A percentile compares a stretch with the other conserved stretches of the same genome.
phyloP scores from a whole-genome alignment of 2,113 vertebrate genomes.

The Capreolus pygargus region DNA sequence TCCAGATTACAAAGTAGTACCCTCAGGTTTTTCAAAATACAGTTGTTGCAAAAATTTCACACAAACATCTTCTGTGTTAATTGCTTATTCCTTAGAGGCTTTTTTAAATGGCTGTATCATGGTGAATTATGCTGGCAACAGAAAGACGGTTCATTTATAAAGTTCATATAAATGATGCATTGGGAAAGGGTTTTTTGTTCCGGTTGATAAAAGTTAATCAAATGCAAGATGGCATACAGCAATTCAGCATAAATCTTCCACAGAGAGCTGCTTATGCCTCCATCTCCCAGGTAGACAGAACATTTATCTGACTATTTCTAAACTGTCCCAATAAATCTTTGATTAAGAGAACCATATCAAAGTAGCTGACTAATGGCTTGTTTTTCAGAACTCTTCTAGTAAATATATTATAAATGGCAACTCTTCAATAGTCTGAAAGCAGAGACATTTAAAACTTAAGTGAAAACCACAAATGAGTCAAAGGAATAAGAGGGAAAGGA shows the following conservation, averaged over 20 bases:
- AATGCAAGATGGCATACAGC: slow-evolving; percentile 62
- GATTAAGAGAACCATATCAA: slow-evolving; percentile 46
- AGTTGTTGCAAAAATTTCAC: slow-evolving; percentile 17
- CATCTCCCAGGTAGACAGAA: background rate
- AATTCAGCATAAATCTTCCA: slow-evolving; percentile 48
- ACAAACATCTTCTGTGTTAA: slow-evolving; percentile 27
- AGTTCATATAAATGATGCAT: slow-evolving; percentile 61
- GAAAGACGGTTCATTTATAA: slow-evolving; percentile 65
- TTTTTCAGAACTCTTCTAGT: slow-evolving; percentile 54
- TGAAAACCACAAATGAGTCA: slow-evolving; percentile 45
- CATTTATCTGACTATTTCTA: slow-evolving; percentile 54
- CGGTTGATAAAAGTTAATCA: slow-evolving; percentile 72
- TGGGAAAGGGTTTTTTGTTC: slow-evolving; percentile 49
- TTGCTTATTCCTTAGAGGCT: slow-evolving; percentile 51
- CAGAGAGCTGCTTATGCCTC: background rate
- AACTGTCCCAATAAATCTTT: slow-evolving; percentile 54
- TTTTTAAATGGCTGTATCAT: background rate
- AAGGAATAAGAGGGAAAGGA: background rate
- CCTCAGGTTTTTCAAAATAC: background rate
- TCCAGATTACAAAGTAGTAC: slow-evolving; percentile 19
- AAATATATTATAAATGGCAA: slow-evolving; percentile 76
- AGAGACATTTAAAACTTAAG: slow-evolving; percentile 70
- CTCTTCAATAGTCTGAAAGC: slow-evolving; percentile 59
- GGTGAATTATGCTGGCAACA: slow-evolving; percentile 39
- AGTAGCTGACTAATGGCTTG: slow-evolving; percentile 54